phyloP scores from a whole-genome alignment of 2,113 vertebrate genomes.

The Perca flavescens region DNA sequence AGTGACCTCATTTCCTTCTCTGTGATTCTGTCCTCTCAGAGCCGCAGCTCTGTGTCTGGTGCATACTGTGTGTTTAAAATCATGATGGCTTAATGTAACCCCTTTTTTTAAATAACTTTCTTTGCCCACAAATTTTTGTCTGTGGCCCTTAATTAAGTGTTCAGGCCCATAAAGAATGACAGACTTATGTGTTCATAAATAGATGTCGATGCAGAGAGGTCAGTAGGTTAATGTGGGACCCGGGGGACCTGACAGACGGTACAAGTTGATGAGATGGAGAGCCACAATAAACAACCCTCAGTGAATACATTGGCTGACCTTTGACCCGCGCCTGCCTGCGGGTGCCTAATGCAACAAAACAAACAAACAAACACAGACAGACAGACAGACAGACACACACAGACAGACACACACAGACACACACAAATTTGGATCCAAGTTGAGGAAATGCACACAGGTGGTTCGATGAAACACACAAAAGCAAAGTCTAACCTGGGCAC shows the following conservation, averaged over 20 bases:
- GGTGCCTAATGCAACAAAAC: not conserved
- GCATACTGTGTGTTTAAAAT: not conserved
- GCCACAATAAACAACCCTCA: not conserved
- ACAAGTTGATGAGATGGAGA: constrained; percentile 25
- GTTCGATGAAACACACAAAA: not conserved
- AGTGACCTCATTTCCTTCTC: too few relatives aligned
- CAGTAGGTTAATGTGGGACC: constrained; percentile 41
- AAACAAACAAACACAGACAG: constrained; percentile 1
- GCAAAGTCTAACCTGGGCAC: not conserved
- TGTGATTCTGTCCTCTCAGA: too few relatives aligned
- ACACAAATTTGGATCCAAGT: not conserved
- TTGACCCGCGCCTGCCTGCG: not conserved
- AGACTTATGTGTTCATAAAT: not conserved
- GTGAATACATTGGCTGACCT: constrained; percentile 45
- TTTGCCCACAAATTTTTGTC: not conserved
- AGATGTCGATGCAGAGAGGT: not conserved
- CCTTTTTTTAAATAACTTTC: too few relatives aligned
- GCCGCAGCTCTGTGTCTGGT: not conserved
- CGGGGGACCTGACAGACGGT: constrained; percentile 19
- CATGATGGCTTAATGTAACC: not conserved
- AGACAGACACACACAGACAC: constrained; percentile 7
- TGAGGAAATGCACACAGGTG: constrained; percentile 13
- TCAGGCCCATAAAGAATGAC: not conserved
- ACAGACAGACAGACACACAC: constrained; percentile 11
- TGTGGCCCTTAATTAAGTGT: too few relatives aligned